Evolutionary conservation across 2,797 vertebrate species (phyloP), one percentile per base, ranked within the genome.

Genomic region (Champsocephalus esox): DNA sequence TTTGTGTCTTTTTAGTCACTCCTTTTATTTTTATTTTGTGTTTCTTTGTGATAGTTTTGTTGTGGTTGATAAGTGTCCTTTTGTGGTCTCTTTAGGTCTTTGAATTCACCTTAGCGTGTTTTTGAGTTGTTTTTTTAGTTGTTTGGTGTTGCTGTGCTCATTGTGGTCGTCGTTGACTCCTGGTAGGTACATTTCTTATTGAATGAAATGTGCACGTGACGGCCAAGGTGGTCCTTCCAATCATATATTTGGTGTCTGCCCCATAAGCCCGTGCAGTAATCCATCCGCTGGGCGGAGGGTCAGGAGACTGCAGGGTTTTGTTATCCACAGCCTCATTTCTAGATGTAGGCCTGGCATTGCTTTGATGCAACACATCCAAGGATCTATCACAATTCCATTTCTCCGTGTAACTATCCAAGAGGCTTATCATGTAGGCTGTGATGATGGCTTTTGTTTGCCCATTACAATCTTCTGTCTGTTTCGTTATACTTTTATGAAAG

Each of bases 401-500:
- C 49, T 28, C 9, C 12, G 44, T 16, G 1, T 46, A 52, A 65
- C 44, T 45, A 34, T 75, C 69, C 46, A 66, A 66, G 38, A 72
- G 56, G 44, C 71, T 81, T 21, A 70, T 74, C 69, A 49, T 68
- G 50, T 73, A 28, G 38, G 32, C 5, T 43, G 46, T 55, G 21
- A 70, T 73, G 44, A 73, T 60, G 44, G 5, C 64, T 73, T 78
- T 80, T 70, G 66, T 79, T 77, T 81, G 63, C 43, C 21, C 5
- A 7, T 68, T 41, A n/a, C 59, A 68, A 44, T 66, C 38, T 58
- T 73, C 38, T 74, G 44, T 70, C 49, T 69, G 32, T 66, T 70
- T 84, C 71, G 59, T 67, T 63, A 43, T 32, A 44, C 78, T 69
- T 80, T 67, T 55, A 67, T 59, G 52, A 77, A 75, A 66, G 32